Evolutionary conservation across 2,888 invertebrate genomes (phyloP), one percentile per base, ranked within the genome.

Genomic region (Sepioteuthis lessoniana): DNA sequence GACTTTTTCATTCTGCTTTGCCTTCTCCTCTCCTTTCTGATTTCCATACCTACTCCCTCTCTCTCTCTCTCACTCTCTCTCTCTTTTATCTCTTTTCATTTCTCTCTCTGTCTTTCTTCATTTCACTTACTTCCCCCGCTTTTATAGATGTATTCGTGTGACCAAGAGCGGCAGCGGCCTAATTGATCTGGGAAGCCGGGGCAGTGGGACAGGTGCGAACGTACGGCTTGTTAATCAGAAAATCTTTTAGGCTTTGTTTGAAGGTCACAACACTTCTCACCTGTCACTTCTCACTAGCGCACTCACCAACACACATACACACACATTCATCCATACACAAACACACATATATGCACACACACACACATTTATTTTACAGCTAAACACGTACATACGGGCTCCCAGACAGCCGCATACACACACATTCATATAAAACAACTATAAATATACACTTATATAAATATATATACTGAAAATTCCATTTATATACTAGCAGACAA

Each of bases 111-210:
- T n/a, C 35, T 76, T 10, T 19, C 1, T 35, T 31, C 5, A 8
- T 31, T 1, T 60, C 5, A 0, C 55, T 28, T 25, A 13, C 8
- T 31, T 8, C n/a, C 2, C 35, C 25, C n/a, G 13, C n/a, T 76
- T 76, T 35, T 76, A 76, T 76, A n/a, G 76, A 76, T 76, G n/a
- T 35, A 76, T 35, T 13, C n/a, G 76, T 76, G 76, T 76, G 76
- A 76, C 76, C 76, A 76, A 35, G 76, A 76, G 76, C 76, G 76
- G 76, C 76, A 35, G 76, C 76, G 76, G 76, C 76, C n/a, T 76
- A 76, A 76, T 76, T 76, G 76, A 76, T 76, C 76, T 76, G 76
- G 76, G 76, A 76, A 76, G 76, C 76, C 76, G 76, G 76, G 76
- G 76, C 76, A 76, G 76, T 76, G n/a, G 76, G 76, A 76, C 76